Base-by-base conservation (phyloP, 2,113 vertebrate species). In the Acrocephalus kingi region DNA sequence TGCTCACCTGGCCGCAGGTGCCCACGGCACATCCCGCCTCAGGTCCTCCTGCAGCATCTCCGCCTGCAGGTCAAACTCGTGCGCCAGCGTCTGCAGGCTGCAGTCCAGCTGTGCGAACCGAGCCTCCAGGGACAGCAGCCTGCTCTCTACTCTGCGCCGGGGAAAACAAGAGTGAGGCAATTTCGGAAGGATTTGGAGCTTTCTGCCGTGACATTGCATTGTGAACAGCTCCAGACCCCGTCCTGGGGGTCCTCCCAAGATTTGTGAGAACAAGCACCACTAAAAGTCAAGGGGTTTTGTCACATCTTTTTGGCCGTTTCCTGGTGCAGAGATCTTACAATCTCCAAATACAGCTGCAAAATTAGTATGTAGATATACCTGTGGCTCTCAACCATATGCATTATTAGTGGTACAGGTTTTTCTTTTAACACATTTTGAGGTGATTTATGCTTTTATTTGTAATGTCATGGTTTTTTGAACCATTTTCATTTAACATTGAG, bases 71-170 rank as follows among this genome's bases (percentile, higher is more conserved):
- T 98, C 95, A 17, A 98, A 98, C 25, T 81, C 97, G 27, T 71
- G 83, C 2, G 24, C 94, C 88, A 98, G 96, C 8, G 52, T 84
- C 43, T 95, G 92, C 90, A 97, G 81, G 86, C 86, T 92, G 9
- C n/a, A 88, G 41, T 98, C 98, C 75, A 98, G 94, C 52, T 94
- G 93, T 24, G 89, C 93, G 84, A 98, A 98, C 15, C 78, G 97
- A 61, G 76, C 69, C 78, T 98, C 95, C 85, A 98, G 41, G 9
- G 31, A 82, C 28, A 96, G 96, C 64, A 98, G 96, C 90, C 96
- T 97, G 54, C 69, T 68, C 15, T 98, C 98, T 33, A 98, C 93
- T 41, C 98, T 98, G 71, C 5, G 35, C 33, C 23, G n/a, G 43
- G 68, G 46, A 35, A 86, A 90, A 91, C 72, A 9, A 41, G n/a